Evolutionary conservation across 1,140 invertebrate genomes (phyloP), one percentile per base, ranked within the genome.

Genomic region (Drosophila funebris): DNA sequence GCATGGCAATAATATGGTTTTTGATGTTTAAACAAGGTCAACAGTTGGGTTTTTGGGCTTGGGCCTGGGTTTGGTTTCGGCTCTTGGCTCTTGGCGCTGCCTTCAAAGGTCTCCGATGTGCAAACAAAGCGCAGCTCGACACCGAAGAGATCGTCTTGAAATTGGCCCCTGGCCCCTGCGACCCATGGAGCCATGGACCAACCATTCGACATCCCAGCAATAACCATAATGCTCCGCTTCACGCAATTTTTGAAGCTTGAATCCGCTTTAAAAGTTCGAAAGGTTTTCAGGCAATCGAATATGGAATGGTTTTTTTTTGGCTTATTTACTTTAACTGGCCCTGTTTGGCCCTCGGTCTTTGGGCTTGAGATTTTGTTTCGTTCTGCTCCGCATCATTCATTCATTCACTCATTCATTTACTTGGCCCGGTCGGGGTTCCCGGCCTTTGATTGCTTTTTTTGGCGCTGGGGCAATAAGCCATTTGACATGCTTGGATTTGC

Each of bases 21-120:
- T 82, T 78, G 78, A 78, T 87, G 82, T 78, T 82, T 66, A 80
- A 78, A 82, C 82, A 87, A 87, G 83, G 82, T 87, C 83, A 82
- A 43, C 39, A 52, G 27, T 37, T 36, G 41, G 43, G 14, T 27
- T 20, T 33, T 31, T 52, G 7, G 27, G 48, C 14, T 52, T 52
- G 27, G 29, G 48, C 7, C 33, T 52, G 27, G 14, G 29, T 16
- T 37, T 36, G 41, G 53, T 24, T 27, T 27, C 24, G 20, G 43
- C 37, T 39, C 13, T 39, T 18, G 18, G 9, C 41, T 43, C 41
- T 16, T 43, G 62, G 62, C 64, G 70, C 64, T 70, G 66, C 57
- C 64, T 50, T 62, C 70, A 73, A 58, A 33, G 72, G 37, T 52
- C 24, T 39, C 54, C 70, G 72, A 61, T 71, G 66, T 63, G 77